Evolutionary conservation across 2,888 invertebrate genomes (phyloP).

Genomic region (Epinotia nisella): DNA sequence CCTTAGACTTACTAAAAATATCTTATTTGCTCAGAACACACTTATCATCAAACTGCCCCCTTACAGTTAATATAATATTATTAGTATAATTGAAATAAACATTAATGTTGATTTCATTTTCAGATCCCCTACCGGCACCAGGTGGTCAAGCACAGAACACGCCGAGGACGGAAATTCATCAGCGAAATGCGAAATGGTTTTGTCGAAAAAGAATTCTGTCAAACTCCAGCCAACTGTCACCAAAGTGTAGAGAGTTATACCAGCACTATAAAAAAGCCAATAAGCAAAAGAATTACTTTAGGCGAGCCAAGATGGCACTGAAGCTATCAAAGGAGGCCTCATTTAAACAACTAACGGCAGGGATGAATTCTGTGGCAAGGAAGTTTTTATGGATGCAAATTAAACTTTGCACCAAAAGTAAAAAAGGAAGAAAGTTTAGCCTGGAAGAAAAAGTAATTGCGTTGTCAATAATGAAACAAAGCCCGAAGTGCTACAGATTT

Average conservation of each 20-base stretch:
- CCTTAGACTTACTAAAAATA: no score
- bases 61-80: background rate
- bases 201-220: no score
- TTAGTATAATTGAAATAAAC: background rate
- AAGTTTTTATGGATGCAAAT: conserved; percentile 39
- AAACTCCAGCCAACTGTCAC: no score
- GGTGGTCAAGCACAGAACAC: background rate
- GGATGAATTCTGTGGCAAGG: conserved; percentile 32
- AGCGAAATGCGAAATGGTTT: no score
- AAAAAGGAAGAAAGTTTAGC: conserved; percentile 24
- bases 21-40: no score
- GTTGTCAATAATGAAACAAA: no score
- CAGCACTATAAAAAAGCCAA: no score
- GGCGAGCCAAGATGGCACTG: conserved; percentile 24
- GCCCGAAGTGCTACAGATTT: no score
- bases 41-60: background rate
- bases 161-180: no score
- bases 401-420: conserved; percentile 32
- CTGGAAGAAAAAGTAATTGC: no score
- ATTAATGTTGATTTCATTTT: background rate
- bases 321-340: conserved; percentile 24
- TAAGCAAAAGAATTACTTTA: background rate
- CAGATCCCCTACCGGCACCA: background rate
- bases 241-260: no score
- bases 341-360: conserved; percentile 21